Conservation (phyloP, 2,888 invertebrate genomes). For the Pristionchus maxplancki region DNA sequence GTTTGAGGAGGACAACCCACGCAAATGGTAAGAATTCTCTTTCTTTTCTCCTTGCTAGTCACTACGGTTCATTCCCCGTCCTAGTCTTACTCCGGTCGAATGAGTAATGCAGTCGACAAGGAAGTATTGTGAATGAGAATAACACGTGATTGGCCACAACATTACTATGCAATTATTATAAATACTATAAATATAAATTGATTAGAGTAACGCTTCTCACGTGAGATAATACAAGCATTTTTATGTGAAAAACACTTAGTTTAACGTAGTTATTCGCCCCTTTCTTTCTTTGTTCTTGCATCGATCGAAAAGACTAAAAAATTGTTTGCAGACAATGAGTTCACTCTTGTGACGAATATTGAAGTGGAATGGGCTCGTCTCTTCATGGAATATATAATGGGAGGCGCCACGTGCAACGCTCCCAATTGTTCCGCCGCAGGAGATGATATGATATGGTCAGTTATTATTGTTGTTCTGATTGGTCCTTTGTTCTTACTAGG, state of each 20-base stretch:
- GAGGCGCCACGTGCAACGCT: conserved; percentile 56
- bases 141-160: conserved; percentile 15
- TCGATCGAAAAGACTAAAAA: too few species aligned
- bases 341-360: conserved; percentile 62
- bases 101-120: conserved; percentile 22
- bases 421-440: conserved; percentile 69
- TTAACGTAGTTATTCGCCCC: too few species aligned
- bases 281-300: neutral
- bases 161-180: neutral
- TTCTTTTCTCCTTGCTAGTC: neutral
- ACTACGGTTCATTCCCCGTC: neutral
- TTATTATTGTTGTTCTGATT: conserved; percentile 48
- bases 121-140: neutral
- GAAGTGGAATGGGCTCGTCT: conserved; percentile 69
- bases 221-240: neutral
- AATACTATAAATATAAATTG: neutral
- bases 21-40: conserved; percentile 48
- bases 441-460: conserved; percentile 78
- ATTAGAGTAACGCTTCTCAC: neutral
- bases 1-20: conserved; percentile 57
- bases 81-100: neutral
- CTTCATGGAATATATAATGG: conserved; percentile 69
- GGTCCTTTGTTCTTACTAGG: neutral
- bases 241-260: neutral
- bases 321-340: conserved; percentile 63